These are phyloP conservation scores for Xiphydria camelus DNA, from an alignment of 2,888 invertebrate species.

Conservation along the genomic window DNA sequence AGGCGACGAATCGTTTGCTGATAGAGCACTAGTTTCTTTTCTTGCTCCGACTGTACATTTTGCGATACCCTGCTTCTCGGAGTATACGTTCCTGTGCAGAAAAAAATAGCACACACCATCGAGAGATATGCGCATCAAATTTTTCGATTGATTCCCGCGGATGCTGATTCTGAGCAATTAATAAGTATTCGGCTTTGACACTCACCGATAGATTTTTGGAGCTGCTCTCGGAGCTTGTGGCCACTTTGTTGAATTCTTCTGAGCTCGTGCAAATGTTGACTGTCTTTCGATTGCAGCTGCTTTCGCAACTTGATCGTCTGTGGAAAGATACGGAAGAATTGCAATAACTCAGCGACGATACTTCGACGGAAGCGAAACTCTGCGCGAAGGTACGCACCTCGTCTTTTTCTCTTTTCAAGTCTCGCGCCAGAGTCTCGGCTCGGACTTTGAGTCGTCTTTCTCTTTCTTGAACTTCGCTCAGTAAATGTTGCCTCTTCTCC, in stretches of 20 bases:
- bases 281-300: constrained; percentile 36
- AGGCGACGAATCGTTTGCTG: constrained; percentile 36
- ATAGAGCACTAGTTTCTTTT: constrained; percentile 30
- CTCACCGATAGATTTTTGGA: constrained; percentile 36
- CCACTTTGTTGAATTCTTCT: constrained; percentile 31
- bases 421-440: constrained; percentile 25
- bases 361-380: too few relatives aligned
- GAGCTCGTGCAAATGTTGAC: constrained; percentile 39
- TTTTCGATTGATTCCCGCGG: too few relatives aligned
- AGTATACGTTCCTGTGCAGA: constrained; percentile 26
- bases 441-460: constrained; percentile 35
- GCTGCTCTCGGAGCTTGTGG: constrained; percentile 34
- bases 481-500: constrained; percentile 26
- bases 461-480: constrained; percentile 29
- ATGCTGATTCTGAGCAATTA: too few relatives aligned
- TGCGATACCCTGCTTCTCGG: constrained; percentile 27
- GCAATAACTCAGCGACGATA: neutral
- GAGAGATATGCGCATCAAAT: too few relatives aligned
- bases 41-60: constrained; percentile 25
- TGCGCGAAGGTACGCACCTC: too few relatives aligned
- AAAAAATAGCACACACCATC: neutral
- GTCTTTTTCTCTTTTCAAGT: constrained; percentile 34
- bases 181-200: too few relatives aligned
- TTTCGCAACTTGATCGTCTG: constrained; percentile 35
- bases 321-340: neutral